Evolutionary conservation across 2,888 invertebrate species (phyloP), one percentile per base, ranked within the genome.

Genomic region (Tenodera sinensis): DNA sequence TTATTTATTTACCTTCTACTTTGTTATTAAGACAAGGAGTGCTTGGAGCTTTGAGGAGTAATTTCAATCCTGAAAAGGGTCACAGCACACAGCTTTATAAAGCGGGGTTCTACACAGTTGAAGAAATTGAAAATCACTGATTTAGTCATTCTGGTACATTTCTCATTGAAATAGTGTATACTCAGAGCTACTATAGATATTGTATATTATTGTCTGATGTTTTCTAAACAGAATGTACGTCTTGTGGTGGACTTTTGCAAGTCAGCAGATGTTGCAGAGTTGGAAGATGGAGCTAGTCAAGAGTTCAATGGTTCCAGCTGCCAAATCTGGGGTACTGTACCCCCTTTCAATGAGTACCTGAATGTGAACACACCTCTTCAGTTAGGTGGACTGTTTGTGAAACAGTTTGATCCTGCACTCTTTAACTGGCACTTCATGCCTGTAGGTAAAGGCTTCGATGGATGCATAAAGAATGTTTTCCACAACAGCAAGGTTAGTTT

Each of bases 381-480:
- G 92, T 92, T 96, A 85, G 95, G 95, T 87, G 95, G 95, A 20
- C 92, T 94, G 88, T 93, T 93, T 89, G 93, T 93, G 90, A 92
- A 94, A 89, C 92, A 93, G 85, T 92, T 93, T 89, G 93, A 93
- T 90, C 93, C 93, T 9, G 91, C 92, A 42, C 92, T 92, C 88
- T 93, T 93, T 89, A 91, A 92, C 34, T 93, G 93, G 93, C 91
- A 92, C 83, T 92, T 92, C 89, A 92, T 92, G 90, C 93, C 93
- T 15, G 91, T 92, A 28, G 92, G 92, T n/a, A 91, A 92, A 88
- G 93, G 93, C 27, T 95, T 95, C 91, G 93, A 93, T 90, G 96
- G 96, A 12, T 96, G 96, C 92, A 93, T 96, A 84, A 93, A 94
- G 90, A 95, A 96, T 91, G 92, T 96, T 54, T 92, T 94, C 89